phyloP scores from a whole-genome alignment of 2,113 vertebrate species.

The Sapajus apella region DNA sequence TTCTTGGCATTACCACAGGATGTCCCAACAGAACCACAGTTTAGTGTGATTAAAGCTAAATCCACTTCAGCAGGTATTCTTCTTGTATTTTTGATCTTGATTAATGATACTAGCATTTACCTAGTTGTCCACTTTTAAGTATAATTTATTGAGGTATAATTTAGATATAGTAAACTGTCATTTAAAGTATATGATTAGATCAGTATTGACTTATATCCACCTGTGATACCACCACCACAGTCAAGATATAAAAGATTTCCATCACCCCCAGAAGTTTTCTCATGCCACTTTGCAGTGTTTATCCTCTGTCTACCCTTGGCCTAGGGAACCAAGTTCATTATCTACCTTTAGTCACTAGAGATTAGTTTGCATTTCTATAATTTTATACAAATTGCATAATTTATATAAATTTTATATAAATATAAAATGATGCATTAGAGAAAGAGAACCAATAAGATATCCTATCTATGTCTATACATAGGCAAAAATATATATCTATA shows the following conservation, averaged over 20 bases:
- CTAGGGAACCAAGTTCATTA: background rate
- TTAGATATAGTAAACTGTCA: background rate
- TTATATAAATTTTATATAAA: background rate
- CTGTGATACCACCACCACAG: background rate
- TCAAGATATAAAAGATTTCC: background rate
- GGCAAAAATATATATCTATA: background rate
- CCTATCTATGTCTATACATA: background rate
- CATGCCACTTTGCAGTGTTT: background rate
- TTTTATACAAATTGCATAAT: background rate
- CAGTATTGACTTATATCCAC: background rate
- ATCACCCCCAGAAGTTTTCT: background rate
- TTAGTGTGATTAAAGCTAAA: background rate
- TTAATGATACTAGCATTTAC: background rate
- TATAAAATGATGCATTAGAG: background rate
- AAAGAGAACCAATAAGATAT: background rate
- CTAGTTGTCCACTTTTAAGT: background rate
- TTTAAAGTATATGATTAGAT: background rate
- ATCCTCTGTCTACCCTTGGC: background rate
- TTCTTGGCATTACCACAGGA: background rate
- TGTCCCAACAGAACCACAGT: background rate
- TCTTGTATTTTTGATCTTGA: background rate
- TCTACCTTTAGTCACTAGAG: background rate
- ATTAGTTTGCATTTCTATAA: conserved; percentile 35
- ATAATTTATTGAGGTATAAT: background rate
- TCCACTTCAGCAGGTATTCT: background rate